These are phyloP conservation scores for Chloroclysta siterata DNA, from an alignment of 2,888 invertebrate genomes.

Conservation along the genomic window DNA sequence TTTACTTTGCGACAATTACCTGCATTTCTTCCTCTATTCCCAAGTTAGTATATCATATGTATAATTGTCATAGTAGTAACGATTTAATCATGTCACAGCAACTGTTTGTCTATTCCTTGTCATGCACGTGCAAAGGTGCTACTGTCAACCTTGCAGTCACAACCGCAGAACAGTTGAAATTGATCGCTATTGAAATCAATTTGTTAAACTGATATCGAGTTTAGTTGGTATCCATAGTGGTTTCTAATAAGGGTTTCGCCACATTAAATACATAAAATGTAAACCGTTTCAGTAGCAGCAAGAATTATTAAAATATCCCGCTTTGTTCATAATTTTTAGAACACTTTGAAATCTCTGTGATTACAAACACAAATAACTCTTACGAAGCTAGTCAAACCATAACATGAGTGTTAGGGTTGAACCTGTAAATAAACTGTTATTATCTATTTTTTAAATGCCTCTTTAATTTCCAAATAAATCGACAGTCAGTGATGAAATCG, in stretches of 20 bases:
- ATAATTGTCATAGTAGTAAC: conserved; percentile 3
- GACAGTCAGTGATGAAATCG: not conserved
- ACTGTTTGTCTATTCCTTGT: conserved; percentile 11
- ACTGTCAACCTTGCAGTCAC: conserved; percentile 25
- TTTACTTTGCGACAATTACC: no score
- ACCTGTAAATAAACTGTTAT: no score
- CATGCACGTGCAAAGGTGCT: conserved; percentile 27
- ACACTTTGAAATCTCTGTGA: no score
- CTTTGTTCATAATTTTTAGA: no score
- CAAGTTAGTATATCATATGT: not conserved
- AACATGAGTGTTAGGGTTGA: no score
- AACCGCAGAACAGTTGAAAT: conserved; percentile 23
- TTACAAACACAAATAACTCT: no score
- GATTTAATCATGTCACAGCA: conserved; percentile 4
- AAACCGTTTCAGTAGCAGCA: no score
- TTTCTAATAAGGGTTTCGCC: not conserved
- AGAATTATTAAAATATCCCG: no score
- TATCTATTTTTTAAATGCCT: no score
- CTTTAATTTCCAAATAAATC: not conserved
- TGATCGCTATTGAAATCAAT: conserved; percentile 25
- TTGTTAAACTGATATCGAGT: conserved; percentile 11
- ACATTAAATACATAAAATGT: not conserved
- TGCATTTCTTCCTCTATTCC: not conserved
- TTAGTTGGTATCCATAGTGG: not conserved
- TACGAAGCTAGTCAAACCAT: no score